phyloP scores from a whole-genome alignment of 2,113 vertebrate genomes.

The Leucopsar rothschildi region DNA sequence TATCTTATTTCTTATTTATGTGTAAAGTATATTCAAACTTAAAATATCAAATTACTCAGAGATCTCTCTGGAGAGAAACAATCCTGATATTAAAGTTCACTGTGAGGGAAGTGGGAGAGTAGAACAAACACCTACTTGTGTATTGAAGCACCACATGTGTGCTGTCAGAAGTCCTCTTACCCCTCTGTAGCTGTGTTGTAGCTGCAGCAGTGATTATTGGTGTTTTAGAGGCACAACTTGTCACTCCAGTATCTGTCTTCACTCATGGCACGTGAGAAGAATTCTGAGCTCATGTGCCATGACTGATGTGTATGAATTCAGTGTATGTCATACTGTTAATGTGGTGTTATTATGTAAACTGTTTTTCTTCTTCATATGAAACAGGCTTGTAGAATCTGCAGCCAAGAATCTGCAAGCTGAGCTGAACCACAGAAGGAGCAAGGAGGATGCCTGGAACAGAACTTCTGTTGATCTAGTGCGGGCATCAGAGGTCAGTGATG shows the following conservation, averaged over 20 bases:
- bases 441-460: conserved; percentile 93
- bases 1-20: background rate
- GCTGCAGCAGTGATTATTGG: background rate
- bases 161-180: background rate
- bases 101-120: background rate
- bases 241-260: background rate
- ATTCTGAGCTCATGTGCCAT: background rate
- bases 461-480: conserved; percentile 91
- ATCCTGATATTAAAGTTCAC: background rate
- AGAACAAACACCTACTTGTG: background rate
- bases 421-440: conserved; percentile 78
- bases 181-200: background rate
- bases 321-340: background rate
- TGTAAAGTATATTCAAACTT: background rate
- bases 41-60: background rate
- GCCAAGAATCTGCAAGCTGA: conserved; percentile 87
- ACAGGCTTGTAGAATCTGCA: conserved; percentile 88
- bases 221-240: background rate
- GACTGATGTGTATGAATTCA: background rate
- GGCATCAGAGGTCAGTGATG: conserved; percentile 85
- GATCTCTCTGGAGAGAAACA: background rate
- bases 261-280: accelerated
- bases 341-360: background rate
- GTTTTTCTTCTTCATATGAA: background rate
- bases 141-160: background rate